Evolutionary conservation across 1,140 invertebrate species (phyloP), one percentile per base, ranked within the genome.

Genomic region (Megathymus violae): DNA sequence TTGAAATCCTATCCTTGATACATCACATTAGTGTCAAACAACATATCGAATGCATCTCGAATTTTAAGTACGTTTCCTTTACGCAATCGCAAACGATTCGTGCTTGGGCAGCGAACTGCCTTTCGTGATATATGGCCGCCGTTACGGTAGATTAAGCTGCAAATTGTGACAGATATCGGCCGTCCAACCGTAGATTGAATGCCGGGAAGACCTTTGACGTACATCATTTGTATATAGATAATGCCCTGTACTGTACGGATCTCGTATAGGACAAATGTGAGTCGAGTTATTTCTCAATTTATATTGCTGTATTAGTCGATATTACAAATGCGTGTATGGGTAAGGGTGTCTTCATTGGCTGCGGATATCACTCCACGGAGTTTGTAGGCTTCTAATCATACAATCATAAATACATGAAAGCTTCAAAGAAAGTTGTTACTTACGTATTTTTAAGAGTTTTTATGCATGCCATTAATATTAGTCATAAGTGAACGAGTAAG

Each of bases 91-190:
- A 13, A 44, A 17, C 3, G 25, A 1, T 31, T 25, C 25, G 22
- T 34, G 22, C 40, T 58, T 44, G 38, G 36, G 22, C n/a, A 17
- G 44, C 22, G 13, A 11, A 14, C 51, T 41, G 25, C 19, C 47
- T 50, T 68, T 63, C 52, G 52, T 59, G 60, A 67, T 40, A 40
- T 63, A 68, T 68, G 17, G 41, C 44, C 41, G 9, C 6, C 31
- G 52, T 68, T 56, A 59, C 65, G 65, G 22, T 60, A 63, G 38
- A 68, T 68, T 68, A 54, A 60, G 41, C 54, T 60, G 51, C 66
- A 68, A 63, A 67, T 67, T 59, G 65, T 61, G 58, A 59, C 62
- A 52, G 41, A 59, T 65, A 65, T 59, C 47, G 25, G 1, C 4
- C 22, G 22, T 10, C 25, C 25, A 25, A 25, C 40, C 40, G 38